phyloP scores from a whole-genome alignment of 2,113 vertebrate species.

The Enhydra lutris region DNA sequence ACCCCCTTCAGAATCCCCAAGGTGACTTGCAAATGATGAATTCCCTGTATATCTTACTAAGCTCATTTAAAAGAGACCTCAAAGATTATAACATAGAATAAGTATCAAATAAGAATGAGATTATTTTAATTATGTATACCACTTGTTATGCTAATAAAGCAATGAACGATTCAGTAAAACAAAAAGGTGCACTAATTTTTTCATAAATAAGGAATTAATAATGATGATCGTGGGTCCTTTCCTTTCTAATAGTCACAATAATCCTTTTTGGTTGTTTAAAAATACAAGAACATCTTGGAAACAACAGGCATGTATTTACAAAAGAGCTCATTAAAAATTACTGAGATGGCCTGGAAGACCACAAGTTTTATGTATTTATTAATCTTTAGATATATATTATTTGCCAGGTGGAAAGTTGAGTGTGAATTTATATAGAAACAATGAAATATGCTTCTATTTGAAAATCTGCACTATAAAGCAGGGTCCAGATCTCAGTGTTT shows the following conservation, averaged over 20 bases:
- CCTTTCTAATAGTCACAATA: background rate
- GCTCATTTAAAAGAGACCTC: background rate
- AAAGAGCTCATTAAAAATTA: constrained; percentile 38
- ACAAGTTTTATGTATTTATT: background rate
- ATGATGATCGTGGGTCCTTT: background rate
- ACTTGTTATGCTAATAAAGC: background rate
- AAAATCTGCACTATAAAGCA: background rate
- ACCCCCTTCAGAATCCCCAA: background rate
- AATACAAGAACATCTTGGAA: background rate
- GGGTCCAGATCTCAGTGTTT: background rate
- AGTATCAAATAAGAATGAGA: background rate
- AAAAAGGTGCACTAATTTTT: background rate
- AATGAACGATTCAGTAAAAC: background rate
- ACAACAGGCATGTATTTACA: background rate
- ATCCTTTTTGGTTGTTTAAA: background rate
- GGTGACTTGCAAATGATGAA: background rate
- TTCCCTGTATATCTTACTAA: background rate
- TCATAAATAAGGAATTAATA: background rate
- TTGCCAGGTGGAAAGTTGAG: background rate
- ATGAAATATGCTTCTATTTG: background rate
- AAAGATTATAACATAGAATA: background rate
- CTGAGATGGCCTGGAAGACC: background rate
- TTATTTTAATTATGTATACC: background rate
- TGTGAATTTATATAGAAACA: background rate
- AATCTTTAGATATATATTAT: background rate